A percentile compares a stretch with the other conserved stretches of the same genome.
Conservation (phyloP, 37 sponge, comb jelly and placozoan genomes). For the Cliona cf. orientalis region DNA sequence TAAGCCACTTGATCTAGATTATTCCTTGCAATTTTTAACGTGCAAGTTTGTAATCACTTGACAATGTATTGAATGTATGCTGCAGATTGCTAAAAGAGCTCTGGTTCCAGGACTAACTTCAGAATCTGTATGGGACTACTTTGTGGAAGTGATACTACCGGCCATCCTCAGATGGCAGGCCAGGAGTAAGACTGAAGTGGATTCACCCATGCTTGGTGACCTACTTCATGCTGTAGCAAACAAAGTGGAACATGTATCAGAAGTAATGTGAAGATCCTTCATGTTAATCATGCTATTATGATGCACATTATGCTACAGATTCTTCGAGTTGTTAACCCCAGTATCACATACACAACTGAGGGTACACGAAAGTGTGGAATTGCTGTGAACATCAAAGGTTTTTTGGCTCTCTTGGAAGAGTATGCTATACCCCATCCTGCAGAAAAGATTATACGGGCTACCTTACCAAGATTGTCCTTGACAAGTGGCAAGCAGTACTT, state of each 20-base stretch:
- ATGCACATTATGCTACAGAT: not conserved
- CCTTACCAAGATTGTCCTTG: not conserved
- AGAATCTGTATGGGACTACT: not conserved
- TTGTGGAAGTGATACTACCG: not conserved
- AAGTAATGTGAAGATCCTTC: not conserved
- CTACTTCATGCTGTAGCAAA: no score
- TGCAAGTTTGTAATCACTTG: not conserved
- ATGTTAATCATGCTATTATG: not conserved
- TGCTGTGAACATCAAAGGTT: not conserved
- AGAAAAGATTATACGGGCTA: not conserved
- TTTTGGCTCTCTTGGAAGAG: not conserved
- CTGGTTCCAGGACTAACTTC: not conserved
- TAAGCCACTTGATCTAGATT: no score
- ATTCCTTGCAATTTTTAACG: not conserved
- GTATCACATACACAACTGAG: not conserved
- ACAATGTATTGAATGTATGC: not conserved
- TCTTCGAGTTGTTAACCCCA: not conserved
- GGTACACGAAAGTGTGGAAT: not conserved
- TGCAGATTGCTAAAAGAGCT: conserved; percentile 3
- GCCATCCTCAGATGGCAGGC: not conserved
- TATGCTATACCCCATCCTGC: conserved; percentile 11
- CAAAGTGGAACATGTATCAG: not conserved
- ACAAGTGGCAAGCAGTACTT: not conserved
- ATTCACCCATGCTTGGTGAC: no score
- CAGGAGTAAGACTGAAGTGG: not conserved